Evolutionary conservation across 2,797 vertebrate genomes (phyloP).

Genomic region (Mus minutoides): DNA sequence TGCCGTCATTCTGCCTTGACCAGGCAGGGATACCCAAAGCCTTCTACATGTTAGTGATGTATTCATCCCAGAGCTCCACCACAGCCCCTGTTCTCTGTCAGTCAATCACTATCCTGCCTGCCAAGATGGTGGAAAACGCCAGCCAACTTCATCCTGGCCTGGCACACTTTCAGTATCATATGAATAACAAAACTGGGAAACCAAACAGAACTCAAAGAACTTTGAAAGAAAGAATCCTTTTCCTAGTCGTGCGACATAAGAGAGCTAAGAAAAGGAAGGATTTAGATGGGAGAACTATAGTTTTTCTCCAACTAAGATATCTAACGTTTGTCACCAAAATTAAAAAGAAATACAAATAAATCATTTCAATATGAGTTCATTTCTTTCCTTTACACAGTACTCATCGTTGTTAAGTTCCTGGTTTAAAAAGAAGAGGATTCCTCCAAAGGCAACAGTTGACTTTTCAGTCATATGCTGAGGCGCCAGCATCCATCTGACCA

Average conservation of each 20-base stretch:
- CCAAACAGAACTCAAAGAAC: constrained; percentile 1
- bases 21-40: background rate
- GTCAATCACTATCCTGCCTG: background rate
- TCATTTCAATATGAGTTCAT: background rate
- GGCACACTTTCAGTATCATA: background rate
- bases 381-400: constrained; percentile 39
- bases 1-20: background rate
- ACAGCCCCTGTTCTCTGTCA: background rate
- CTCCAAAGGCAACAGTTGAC: constrained; percentile 24
- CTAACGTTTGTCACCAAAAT: constrained; percentile 30
- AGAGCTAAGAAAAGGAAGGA: constrained; percentile 13
- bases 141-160: background rate
- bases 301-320: constrained; percentile 27
- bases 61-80: background rate
- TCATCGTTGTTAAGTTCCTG: constrained; percentile 18
- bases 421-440: background rate
- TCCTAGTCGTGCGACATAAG: constrained; percentile 30
- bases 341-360: constrained; percentile 58
- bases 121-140: background rate
- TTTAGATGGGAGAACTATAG: background rate
- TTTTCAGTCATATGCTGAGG: constrained; percentile 34
- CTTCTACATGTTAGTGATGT: background rate
- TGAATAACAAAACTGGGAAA: background rate
- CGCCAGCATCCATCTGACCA: background rate
- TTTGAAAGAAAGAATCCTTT: constrained; percentile 43